Conservation (phyloP, 2,113 vertebrate genomes). For the Emydura subglobosa region DNA sequence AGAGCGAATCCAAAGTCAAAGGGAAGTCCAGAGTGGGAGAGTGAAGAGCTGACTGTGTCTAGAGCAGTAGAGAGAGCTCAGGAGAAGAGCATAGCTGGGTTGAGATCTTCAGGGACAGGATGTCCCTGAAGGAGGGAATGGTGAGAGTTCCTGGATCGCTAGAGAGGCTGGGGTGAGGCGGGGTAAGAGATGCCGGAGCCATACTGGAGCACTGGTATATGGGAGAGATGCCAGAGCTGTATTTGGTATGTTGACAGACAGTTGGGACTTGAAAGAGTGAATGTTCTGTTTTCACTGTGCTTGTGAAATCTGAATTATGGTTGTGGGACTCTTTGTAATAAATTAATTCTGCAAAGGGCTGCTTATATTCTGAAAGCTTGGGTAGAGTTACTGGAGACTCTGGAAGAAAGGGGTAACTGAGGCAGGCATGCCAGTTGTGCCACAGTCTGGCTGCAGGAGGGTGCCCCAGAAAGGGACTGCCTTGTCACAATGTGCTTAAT, state of each 20-base stretch:
- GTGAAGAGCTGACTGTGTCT: not conserved
- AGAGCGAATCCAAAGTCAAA: not conserved
- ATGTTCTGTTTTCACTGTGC: not conserved
- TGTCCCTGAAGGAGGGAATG: not conserved
- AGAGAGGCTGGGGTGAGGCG: not conserved
- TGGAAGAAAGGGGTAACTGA: not conserved
- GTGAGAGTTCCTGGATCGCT: not conserved
- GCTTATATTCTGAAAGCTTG: not conserved
- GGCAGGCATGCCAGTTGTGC: not conserved
- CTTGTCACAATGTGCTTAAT: not conserved
- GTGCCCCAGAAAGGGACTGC: not conserved
- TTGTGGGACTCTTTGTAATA: not conserved
- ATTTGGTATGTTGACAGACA: not conserved
- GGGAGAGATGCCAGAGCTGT: not conserved
- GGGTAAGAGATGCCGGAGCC: not conserved
- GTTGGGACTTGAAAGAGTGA: not conserved
- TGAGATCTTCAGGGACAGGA: not conserved
- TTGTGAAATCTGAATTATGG: not conserved
- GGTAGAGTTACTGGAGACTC: not conserved
- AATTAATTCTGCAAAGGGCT: not conserved
- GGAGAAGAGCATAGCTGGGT: not conserved
- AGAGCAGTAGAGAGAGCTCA: not conserved
- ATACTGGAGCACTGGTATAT: not conserved
- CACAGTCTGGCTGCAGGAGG: not conserved
- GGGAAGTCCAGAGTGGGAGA: no score